phyloP scores from a whole-genome alignment of 2,113 vertebrate genomes.

The Hippocampus abdominalis region DNA sequence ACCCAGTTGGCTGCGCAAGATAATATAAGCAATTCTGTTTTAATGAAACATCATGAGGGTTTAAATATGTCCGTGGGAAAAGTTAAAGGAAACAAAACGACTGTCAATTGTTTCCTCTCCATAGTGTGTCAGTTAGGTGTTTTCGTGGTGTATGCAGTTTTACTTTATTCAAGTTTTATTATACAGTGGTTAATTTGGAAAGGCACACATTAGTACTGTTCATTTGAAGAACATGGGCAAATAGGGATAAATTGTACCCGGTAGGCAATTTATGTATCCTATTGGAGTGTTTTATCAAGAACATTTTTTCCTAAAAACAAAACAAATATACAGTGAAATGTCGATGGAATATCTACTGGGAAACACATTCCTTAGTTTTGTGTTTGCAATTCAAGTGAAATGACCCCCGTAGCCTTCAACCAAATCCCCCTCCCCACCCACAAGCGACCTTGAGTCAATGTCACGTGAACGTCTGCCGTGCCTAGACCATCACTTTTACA shows the following conservation, averaged over 20 bases:
- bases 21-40: neutral
- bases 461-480: conserved; percentile 42
- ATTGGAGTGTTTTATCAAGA: neutral
- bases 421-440: neutral
- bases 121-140: neutral
- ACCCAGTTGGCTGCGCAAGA: neutral
- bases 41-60: neutral
- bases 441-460: conserved; percentile 63
- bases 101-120: neutral
- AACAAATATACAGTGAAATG: neutral
- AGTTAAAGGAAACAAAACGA: too few species aligned
- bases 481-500: conserved; percentile 22
- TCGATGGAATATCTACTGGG: neutral
- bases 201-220: neutral
- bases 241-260: neutral
- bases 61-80: too few species aligned
- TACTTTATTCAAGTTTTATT: too few species aligned
- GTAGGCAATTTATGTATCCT: neutral
- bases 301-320: too few species aligned
- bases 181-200: neutral
- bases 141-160: neutral
- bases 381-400: neutral
- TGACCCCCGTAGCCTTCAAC: neutral
- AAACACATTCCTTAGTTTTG: neutral
- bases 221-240: neutral